Base-by-base conservation (phyloP, 1,140 invertebrate genomes). In the Eriosoma lanigerum region DNA sequence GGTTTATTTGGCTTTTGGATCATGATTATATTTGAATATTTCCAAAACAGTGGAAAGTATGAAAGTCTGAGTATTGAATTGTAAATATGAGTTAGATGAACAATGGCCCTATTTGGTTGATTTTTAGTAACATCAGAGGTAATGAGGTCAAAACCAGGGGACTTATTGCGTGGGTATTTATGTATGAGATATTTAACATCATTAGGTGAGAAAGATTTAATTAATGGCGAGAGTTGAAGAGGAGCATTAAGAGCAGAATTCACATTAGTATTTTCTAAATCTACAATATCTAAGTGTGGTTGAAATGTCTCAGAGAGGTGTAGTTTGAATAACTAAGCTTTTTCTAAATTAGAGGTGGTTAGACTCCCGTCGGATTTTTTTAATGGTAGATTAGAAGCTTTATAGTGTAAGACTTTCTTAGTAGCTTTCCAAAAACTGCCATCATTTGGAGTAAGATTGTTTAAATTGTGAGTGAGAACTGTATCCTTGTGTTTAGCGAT, bases 71-170 rank as follows among this genome's bases (percentile, higher is more conserved):
- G 19, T 54, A n/a, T 17, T 17, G 50, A 19, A 54, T 54, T 54
- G 4, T n/a, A n/a, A 19, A 54, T 54, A 54, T 54, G 19, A 54
- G 50, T n/a, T 19, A n/a, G 17, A n/a, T 54, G 50, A 54, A 54
- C 50, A 0, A 54, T 54, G 19, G 19, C 50, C 4, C 52, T 54
- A n/a, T 50, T 50, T 17, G 5, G 3, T 17, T 56, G 21, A 2
- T 21, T 56, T 56, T 21, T 24, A 24, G 38, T 8, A 32, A 62
- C 58, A 48, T 62, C 9, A 13, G 29, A 60, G 3, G 81, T 82
- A 29, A 82, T 82, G 1, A 64, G n/a, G 13, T 82, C 81, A 19
- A n/a, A 70, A 8, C 81, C 81, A 1, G 75, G 81, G 10, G 75
- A 60, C 60, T 82, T 82, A n/a, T 68, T 64, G 13, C 21, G 48